Evolutionary conservation across 2,888 invertebrate genomes (phyloP), one percentile per base, ranked within the genome.

Genomic region (Idaea aversata): DNA sequence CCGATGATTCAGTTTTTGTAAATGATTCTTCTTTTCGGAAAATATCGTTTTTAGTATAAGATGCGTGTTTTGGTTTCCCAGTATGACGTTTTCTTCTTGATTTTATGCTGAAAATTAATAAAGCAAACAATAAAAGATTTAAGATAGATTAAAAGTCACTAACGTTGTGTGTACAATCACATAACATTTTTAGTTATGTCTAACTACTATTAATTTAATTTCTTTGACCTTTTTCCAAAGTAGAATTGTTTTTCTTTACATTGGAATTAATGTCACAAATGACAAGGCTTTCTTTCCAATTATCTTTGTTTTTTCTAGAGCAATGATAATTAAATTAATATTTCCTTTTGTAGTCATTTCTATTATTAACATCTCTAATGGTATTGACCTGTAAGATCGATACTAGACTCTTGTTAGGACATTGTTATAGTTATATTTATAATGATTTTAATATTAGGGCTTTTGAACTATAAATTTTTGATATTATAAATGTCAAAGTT

Each of bases 41-140:
- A 47, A 47, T 10, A 47, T 47, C 13, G 13, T 47, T 47, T 47
- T 47, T 47, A 13, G 47, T 47, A 47, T 47, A 47, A 7, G 47
- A 13, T 7, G 47, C 47, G 10, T 47, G 47, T 47, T 47, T 47
- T 47, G 47, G 47, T 47, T 10, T 47, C 47, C 13, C 47, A 0
- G 73, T 66, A 57, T 73, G 71, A 10, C 72, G 65, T 47, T 47
- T 47, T 47, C 47, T 47, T 47, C 47, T 47, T 4, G 47, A 66
- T 38, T 67, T 73, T 62, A 64, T 66, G 70, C 66, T 76, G 72
- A 62, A 73, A 71, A n/a, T 61, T 1, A 66, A 13, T 13, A 47
- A 59, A 63, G 38, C 38, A 59, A 38, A 25, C 59, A 47, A 6
- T 38, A 3, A n/a, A 25, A 5, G 25, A 25, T 25, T 3, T 3